These are phyloP conservation scores for Pachycephus smyrnensis DNA, from an alignment of 2,888 invertebrate species.

Conservation along the genomic window DNA sequence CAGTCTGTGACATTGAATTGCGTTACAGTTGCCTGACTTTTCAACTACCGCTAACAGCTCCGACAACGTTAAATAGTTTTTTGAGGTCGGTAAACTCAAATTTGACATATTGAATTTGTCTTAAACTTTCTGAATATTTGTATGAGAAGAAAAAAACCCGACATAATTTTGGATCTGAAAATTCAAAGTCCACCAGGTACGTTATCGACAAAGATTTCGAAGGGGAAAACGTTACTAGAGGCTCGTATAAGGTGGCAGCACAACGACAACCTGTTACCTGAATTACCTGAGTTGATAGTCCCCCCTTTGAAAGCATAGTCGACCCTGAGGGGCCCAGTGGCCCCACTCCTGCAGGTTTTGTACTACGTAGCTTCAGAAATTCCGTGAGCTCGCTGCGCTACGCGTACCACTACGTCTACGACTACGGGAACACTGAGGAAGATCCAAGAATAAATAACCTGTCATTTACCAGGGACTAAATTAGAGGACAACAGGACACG, in stretches of 20 bases:
- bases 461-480: neutral
- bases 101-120: neutral
- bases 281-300: conserved; percentile 27
- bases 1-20: neutral
- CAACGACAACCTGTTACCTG: conserved; percentile 45
- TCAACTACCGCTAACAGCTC: neutral
- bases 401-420: neutral
- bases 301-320: conserved; percentile 10
- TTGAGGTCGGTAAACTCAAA: neutral
- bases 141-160: neutral
- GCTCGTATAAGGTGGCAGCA: conserved; percentile 38
- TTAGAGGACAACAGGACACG: neutral
- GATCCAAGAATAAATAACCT: neutral
- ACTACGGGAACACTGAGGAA: neutral
- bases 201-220: neutral
- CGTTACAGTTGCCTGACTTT: neutral
- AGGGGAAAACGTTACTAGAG: neutral
- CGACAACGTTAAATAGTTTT: neutral
- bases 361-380: conserved; percentile 14
- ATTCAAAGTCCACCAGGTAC: conserved; percentile 1
- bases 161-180: neutral
- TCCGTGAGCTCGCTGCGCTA: conserved; percentile 5
- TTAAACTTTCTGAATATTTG: neutral
- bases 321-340: conserved; percentile 36
- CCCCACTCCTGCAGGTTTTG: conserved; percentile 11